Percentiles rank a stretch among this genome's conserved stretches.
Evolutionary conservation across 2,797 vertebrate genomes (phyloP).

Genomic region (Smutsia temminckii): DNA sequence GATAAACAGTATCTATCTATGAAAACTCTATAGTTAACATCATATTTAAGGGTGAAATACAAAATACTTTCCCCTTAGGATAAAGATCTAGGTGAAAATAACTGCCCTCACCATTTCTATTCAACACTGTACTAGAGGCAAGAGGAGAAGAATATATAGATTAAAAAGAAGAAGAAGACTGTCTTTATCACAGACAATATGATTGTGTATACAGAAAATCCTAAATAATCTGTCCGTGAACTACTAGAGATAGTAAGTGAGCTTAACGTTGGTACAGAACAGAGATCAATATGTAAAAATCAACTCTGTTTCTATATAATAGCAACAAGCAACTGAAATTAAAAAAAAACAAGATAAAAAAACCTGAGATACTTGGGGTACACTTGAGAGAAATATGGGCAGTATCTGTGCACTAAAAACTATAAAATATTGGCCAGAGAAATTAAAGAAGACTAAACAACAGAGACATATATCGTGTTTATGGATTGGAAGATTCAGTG

Average conservation of each 20-base stretch:
- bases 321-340: neutral
- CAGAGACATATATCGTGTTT: neutral
- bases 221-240: neutral
- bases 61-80: neutral
- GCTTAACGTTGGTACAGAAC: neutral
- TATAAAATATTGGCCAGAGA: neutral
- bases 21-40: neutral
- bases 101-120: neutral
- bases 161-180: neutral
- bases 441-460: neutral
- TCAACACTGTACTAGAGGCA: neutral
- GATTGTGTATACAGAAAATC: neutral
- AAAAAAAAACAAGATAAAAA: neutral
- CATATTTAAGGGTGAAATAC: neutral
- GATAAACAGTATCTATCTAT: neutral
- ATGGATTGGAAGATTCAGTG: neutral
- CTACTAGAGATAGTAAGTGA: neutral
- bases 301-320: neutral
- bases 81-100: neutral
- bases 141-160: neutral
- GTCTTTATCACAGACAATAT: neutral
- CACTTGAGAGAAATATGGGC: neutral
- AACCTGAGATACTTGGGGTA: neutral
- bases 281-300: neutral
- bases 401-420: neutral